phyloP scores from a whole-genome alignment of 2,797 vertebrate genomes.

The Sebastes minor region DNA sequence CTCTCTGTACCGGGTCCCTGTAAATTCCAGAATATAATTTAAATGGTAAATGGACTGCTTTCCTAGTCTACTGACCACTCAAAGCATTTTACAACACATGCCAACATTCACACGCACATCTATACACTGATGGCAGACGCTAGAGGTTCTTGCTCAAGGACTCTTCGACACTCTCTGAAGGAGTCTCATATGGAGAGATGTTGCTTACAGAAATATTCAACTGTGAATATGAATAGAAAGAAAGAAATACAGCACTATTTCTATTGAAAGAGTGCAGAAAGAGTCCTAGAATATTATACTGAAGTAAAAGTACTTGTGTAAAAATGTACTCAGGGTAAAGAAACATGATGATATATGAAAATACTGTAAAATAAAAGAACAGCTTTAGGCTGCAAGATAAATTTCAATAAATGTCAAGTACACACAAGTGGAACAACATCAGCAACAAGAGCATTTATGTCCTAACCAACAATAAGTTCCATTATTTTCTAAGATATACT shows the following conservation, averaged over 20 bases:
- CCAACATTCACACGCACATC: not conserved
- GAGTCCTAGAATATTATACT: not conserved
- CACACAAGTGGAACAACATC: not conserved
- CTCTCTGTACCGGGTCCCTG: no score
- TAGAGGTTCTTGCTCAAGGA: not conserved
- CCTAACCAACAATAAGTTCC: not conserved
- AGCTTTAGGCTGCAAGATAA: not conserved
- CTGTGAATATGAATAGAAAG: not conserved
- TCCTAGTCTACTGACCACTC: no score
- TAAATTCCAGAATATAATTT: no score
- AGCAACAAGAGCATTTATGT: not conserved
- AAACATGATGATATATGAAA: not conserved
- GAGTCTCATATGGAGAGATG: not conserved
- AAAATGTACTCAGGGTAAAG: not conserved
- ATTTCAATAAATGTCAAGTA: not conserved
- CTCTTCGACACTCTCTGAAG: not conserved
- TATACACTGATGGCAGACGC: not conserved
- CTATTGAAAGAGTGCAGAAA: not conserved
- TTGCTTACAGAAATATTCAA: not conserved
- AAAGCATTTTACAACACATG: no score
- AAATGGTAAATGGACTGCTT: no score
- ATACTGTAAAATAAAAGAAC: not conserved
- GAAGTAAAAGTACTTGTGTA: not conserved
- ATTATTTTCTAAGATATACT: not conserved
- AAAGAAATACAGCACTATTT: not conserved